phyloP scores from a whole-genome alignment of 2,888 invertebrate species.

The Portevinia maculata region DNA sequence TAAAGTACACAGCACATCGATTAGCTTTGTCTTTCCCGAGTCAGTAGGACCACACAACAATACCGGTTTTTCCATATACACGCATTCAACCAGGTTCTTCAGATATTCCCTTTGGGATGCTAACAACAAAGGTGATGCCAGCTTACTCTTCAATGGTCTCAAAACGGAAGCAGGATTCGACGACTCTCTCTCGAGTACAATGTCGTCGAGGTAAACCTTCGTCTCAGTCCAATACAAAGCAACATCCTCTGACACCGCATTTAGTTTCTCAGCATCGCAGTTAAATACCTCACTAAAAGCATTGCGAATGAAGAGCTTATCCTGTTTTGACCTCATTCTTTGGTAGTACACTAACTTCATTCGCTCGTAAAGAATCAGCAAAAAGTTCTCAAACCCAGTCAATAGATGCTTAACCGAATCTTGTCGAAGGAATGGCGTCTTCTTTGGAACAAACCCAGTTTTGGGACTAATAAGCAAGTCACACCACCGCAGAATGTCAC shows the following conservation, averaged over 20 bases:
- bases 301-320: conserved; percentile 88
- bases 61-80: conserved; percentile 96
- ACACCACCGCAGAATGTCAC: conserved; percentile 97
- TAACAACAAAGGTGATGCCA: conserved; percentile 83
- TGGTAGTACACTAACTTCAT: conserved; percentile 92
- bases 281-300: conserved; percentile 84
- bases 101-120: conserved; percentile 87
- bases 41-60: conserved; percentile 84
- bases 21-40: conserved; percentile 82
- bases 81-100: conserved; percentile 92
- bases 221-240: conserved; percentile 85
- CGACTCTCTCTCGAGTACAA: conserved; percentile 83
- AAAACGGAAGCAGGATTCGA: conserved; percentile 74
- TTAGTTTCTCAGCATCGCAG: conserved; percentile 80
- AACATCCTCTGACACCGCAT: conserved; percentile 83
- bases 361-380: conserved; percentile 81
- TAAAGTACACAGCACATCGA: conserved; percentile 80
- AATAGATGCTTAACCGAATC: conserved; percentile 44
- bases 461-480: conserved; percentile 85
- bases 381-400: conserved; percentile 76
- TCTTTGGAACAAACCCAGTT: conserved; percentile 77
- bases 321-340: conserved; percentile 91
- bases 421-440: conserved; percentile 63
- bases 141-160: conserved; percentile 75
- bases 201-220: conserved; percentile 87